Percentiles rank a stretch among this genome's conserved stretches.
phyloP scores from a whole-genome alignment of 2,888 invertebrate genomes.

The Eupithecia centaureata region DNA sequence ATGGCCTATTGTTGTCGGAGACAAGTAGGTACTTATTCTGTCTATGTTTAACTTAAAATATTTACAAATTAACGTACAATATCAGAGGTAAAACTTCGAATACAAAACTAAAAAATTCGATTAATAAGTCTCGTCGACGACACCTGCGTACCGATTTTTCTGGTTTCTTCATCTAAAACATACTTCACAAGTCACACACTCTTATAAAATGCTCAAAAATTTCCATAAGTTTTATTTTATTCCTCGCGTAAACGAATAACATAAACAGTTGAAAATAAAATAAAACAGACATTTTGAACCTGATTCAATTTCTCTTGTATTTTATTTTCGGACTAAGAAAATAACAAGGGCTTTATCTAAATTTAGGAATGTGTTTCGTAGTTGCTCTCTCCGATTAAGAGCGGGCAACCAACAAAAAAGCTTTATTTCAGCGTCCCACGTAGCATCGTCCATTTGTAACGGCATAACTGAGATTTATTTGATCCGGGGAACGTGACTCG shows the following conservation, averaged over 20 bases:
- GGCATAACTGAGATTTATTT: constrained; percentile 32
- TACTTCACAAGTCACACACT: not conserved
- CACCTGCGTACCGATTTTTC: too few relatives aligned
- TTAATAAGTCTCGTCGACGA: too few relatives aligned
- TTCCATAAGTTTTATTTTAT: not conserved
- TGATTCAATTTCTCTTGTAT: too few relatives aligned
- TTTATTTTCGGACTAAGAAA: not conserved
- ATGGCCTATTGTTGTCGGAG: too few relatives aligned
- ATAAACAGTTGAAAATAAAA: not conserved
- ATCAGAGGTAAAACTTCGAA: too few relatives aligned
- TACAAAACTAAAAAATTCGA: too few relatives aligned
- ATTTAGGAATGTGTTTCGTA: constrained; percentile 3
- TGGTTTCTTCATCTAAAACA: not conserved
- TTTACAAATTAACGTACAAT: too few relatives aligned
- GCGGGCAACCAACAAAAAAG: not conserved
- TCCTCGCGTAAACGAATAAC: not conserved
- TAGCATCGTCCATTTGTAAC: constrained; percentile 15
- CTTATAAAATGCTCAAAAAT: not conserved
- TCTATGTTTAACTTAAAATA: too few relatives aligned
- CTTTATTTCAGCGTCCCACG: constrained; percentile 16
- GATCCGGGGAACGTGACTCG: constrained; percentile 27
- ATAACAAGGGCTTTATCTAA: constrained; percentile 4
- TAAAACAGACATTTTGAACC: not conserved
- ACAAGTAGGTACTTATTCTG: too few relatives aligned
- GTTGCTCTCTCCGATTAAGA: not conserved